Evolutionary conservation across 2,797 vertebrate genomes (phyloP), one percentile per base, ranked within the genome.

Genomic region (Poliocrania exsul): DNA sequence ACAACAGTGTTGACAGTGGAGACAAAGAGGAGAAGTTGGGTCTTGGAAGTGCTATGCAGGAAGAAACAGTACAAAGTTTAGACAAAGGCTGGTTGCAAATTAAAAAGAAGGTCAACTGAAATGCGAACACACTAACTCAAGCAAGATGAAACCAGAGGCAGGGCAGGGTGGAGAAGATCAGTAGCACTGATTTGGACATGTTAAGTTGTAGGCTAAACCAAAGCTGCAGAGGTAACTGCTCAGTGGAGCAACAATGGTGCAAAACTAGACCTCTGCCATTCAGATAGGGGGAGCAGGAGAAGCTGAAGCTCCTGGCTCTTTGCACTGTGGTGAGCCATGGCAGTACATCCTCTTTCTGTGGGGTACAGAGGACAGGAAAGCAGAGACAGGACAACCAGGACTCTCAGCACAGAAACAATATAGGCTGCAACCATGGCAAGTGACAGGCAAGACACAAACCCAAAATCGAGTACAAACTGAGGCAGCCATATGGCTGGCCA

Each of bases 1-100:
- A 90, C 73, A 73, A 53, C 44, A 61, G 46, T 29, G 51, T 20
- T 90, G 93, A 90, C 90, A 90, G 46, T 7, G 38, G 0, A 4
- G 75, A 82, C 53, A 78, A 77, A 84, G 40, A 84, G 73, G 60
- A 90, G 87, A 82, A 92, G 53, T 2, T 71, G 50, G 56, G 38
- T 85, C 78, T 92, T 89, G 61, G 86, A 94, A 93, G 72, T 15
- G 50, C 47, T 94, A 84, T 9, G 9, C 84, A 95, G 84, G 88
- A 95, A 95, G 81, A 92, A 95, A 89, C 84, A 85, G 67, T 23
- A 73, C 74, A 44, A 71, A 92, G 57, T 87, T 96, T 74, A 92
- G 81, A 95, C 38, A 87, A 80, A 56, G 70, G 67, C n/a, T 57
- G 21, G 49, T 80, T 93, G 64, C 65, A 92, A 82, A 88, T 74